A percentile compares a stretch with the other conserved stretches of the same genome.
Evolutionary conservation across 2,888 invertebrate genomes (phyloP).

Genomic region (Drosophila planitibia): DNA sequence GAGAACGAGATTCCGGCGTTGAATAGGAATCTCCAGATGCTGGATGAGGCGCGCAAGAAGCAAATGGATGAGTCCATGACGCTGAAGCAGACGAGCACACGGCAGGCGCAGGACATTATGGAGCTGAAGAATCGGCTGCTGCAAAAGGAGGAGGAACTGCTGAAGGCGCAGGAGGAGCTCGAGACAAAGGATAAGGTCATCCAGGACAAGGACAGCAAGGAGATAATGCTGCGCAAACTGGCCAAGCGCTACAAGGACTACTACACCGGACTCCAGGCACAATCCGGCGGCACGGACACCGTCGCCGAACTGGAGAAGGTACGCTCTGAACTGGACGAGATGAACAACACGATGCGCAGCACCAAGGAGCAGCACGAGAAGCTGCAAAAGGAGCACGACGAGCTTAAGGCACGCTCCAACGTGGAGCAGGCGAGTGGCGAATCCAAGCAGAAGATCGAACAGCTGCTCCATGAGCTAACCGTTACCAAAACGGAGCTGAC

Average conservation of each 20-base stretch:
- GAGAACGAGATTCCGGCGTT: slow-evolving; percentile 89
- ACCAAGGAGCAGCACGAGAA: slow-evolving; percentile 60
- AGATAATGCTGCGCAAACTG: slow-evolving; percentile 92
- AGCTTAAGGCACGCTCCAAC: slow-evolving; percentile 89
- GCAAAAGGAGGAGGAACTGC: slow-evolving; percentile 87
- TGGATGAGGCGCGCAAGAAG: slow-evolving; percentile 89
- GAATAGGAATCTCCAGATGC: slow-evolving; percentile 87
- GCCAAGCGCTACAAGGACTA: slow-evolving; percentile 96
- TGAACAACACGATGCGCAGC: slow-evolving; percentile 84
- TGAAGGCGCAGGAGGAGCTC: slow-evolving; percentile 89
- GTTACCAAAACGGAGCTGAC: slow-evolving; percentile 85
- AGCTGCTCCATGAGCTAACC: slow-evolving; percentile 87
- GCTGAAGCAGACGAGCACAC: slow-evolving; percentile 87
- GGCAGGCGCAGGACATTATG: slow-evolving; percentile 88
- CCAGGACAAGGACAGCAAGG: slow-evolving; percentile 89
- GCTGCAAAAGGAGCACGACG: slow-evolving; percentile 87
- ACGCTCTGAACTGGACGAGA: slow-evolving; percentile 86
- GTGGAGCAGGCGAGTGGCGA: slow-evolving; percentile 88
- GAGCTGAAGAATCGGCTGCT: slow-evolving; percentile 88
- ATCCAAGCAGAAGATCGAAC: slow-evolving; percentile 86
- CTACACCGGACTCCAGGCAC: slow-evolving; percentile 89
- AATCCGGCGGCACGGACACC: slow-evolving; percentile 71
- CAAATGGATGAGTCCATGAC: slow-evolving; percentile 88
- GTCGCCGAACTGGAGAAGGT: slow-evolving; percentile 85
- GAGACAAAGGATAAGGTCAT: slow-evolving; percentile 89